phyloP scores from a whole-genome alignment of 2,888 invertebrate genomes.

The Eupithecia vulgata region DNA sequence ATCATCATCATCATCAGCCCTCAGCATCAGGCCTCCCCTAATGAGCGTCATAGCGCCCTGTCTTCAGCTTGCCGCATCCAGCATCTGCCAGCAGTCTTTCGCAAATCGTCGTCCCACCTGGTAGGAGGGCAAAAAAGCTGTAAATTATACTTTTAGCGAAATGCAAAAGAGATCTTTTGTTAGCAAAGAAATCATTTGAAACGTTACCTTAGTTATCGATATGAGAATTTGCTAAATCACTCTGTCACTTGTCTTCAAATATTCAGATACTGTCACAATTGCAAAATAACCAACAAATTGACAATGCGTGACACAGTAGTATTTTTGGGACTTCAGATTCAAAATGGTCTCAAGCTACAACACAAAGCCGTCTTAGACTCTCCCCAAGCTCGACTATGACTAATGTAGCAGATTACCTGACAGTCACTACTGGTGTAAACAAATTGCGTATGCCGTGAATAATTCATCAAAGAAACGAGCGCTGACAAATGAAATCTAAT shows the following conservation, averaged over 20 bases:
- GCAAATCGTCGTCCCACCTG: no score
- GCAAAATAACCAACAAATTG: no score
- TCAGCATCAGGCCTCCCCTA: no score
- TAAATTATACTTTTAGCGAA: no score
- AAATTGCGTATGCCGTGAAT: conserved; percentile 75
- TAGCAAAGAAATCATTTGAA: background rate
- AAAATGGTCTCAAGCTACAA: conserved; percentile 3
- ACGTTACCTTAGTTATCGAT: background rate
- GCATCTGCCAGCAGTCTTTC: no score
- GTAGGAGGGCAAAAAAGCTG: no score
- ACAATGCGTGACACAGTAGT: no score
- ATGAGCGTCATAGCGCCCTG: no score
- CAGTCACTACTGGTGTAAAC: conserved; percentile 62
- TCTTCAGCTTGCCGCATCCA: no score
- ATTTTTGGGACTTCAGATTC: background rate
- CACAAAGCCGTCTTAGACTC: conserved; percentile 6
- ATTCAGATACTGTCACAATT: no score
- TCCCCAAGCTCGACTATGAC: conserved; percentile 39
- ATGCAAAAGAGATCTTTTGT: background rate
- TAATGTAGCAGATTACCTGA: conserved; percentile 36
- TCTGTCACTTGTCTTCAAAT: no score
- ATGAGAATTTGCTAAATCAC: background rate
- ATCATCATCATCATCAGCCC: no score
- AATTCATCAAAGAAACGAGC: conserved; percentile 77
- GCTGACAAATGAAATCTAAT: conserved; percentile 82